A percentile compares a stretch with the other conserved stretches of the same genome.
Conservation (phyloP, 92 coral and sea anemone genomes). For the Porites divaricata region DNA sequence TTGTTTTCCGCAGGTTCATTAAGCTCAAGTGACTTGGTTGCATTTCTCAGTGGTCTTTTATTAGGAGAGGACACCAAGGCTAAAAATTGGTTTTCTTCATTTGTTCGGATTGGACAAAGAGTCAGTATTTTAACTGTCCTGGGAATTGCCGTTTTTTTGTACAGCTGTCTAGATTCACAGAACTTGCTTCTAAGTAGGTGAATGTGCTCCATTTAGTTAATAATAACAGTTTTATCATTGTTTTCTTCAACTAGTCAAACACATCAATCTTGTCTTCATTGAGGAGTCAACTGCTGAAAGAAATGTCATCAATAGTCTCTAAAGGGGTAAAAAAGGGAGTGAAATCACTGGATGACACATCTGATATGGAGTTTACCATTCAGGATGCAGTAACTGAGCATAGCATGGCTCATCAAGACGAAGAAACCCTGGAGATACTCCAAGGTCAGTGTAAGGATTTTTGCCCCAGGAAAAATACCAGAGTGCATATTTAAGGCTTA, state of each 20-base stretch:
- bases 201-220: background rate
- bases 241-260: conserved; percentile 45
- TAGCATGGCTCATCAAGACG: conserved; percentile 72
- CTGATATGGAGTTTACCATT: conserved; percentile 24
- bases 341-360: conserved; percentile 36
- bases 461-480: background rate
- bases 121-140: conserved; percentile 22
- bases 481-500: background rate
- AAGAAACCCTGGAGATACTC: conserved; percentile 94
- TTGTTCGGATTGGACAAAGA: conserved; percentile 93
- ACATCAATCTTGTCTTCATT: conserved; percentile 81
- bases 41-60: conserved; percentile 88
- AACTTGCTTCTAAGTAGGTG: background rate
- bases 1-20: background rate
- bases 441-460: conserved; percentile 63
- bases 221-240: background rate
- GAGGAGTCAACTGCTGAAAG: conserved; percentile 83
- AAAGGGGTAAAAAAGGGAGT: conserved; percentile 58
- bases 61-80: conserved; percentile 86
- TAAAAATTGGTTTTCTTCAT: conserved; percentile 94
- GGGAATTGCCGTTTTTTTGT: background rate
- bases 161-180: background rate
- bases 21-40: conserved; percentile 76
- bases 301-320: conserved; percentile 80
- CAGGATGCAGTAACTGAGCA: conserved; percentile 9